phyloP scores from a whole-genome alignment of 2,797 vertebrate genomes.

The Danio jaintianensis region DNA sequence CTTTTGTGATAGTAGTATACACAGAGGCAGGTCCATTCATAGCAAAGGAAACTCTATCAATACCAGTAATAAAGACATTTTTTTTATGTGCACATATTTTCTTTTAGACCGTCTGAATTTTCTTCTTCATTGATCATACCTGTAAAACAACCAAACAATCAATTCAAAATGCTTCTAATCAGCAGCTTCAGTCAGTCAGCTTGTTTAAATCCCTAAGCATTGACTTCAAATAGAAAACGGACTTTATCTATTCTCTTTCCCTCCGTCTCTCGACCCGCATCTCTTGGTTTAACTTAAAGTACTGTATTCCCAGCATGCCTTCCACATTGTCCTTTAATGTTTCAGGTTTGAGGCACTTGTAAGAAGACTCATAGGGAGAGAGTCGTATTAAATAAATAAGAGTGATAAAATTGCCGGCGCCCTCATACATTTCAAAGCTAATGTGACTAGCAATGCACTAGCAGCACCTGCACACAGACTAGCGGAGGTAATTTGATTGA shows the following conservation, averaged over 20 bases:
- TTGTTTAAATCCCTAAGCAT: constrained; percentile 18
- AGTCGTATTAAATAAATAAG: constrained; percentile 95
- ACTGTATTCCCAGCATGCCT: constrained; percentile 73
- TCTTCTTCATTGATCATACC: too few relatives aligned
- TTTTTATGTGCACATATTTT: too few relatives aligned
- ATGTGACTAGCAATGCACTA: constrained; percentile 88
- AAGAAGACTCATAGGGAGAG: constrained; percentile 81
- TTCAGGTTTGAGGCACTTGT: constrained; percentile 87
- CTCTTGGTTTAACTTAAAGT: constrained; percentile 80
- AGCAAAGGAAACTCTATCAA: too few relatives aligned
- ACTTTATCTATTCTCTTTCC: background rate
- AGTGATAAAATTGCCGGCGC: constrained; percentile 90
- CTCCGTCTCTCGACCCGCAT: constrained; percentile 8
- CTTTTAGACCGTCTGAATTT: too few relatives aligned
- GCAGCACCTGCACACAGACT: constrained; percentile 92
- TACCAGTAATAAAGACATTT: too few relatives aligned
- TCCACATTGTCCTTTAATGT: constrained; percentile 85
- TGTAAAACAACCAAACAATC: background rate
- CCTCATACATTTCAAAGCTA: constrained; percentile 95
- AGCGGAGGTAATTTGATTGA: constrained; percentile 98
- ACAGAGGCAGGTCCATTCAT: too few relatives aligned
- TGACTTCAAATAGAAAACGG: background rate
- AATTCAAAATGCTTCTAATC: constrained; percentile 4
- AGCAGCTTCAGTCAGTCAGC: constrained; percentile 1
- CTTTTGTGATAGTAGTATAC: too few relatives aligned